Evolutionary conservation across 1,140 invertebrate genomes (phyloP).

Genomic region (Drosophila sp.): DNA sequence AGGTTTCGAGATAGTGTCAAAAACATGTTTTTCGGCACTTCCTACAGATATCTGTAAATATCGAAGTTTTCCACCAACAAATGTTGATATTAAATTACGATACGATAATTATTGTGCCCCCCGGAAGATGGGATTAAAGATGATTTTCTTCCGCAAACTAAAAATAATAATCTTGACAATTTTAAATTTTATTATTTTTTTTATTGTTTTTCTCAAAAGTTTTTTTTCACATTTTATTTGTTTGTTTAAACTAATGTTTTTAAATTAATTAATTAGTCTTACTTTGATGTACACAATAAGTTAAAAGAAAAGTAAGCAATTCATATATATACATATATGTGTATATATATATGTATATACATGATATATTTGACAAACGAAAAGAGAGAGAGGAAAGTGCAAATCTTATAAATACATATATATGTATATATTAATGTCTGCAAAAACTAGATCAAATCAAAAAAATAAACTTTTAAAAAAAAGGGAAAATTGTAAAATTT

Average conservation of each 20-base stretch:
- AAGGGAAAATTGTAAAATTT: constrained; percentile 49
- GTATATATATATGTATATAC: constrained; percentile 28
- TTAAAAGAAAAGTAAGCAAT: constrained; percentile 60
- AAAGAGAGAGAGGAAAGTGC: constrained; percentile 45
- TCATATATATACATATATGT: constrained; percentile 13
- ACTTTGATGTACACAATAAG: constrained; percentile 79
- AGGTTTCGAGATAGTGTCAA: too few relatives aligned
- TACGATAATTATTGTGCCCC: neutral
- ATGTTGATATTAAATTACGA: too few relatives aligned
- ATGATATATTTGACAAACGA: constrained; percentile 52
- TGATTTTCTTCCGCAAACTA: too few relatives aligned
- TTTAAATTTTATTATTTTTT: constrained; percentile 80
- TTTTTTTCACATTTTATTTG: constrained; percentile 57
- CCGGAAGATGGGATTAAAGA: too few relatives aligned
- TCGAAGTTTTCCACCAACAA: too few relatives aligned
- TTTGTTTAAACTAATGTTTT: constrained; percentile 53
- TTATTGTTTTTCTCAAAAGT: constrained; percentile 70
- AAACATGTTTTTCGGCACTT: too few relatives aligned
- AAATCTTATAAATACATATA: constrained; percentile 13
- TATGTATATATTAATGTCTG: neutral
- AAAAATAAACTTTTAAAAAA: constrained; percentile 27
- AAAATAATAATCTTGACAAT: neutral
- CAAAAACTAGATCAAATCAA: neutral
- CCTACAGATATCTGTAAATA: too few relatives aligned
- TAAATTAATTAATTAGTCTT: constrained; percentile 79